Conservation (phyloP, 1,140 invertebrate genomes). For the Ericerus pela region DNA sequence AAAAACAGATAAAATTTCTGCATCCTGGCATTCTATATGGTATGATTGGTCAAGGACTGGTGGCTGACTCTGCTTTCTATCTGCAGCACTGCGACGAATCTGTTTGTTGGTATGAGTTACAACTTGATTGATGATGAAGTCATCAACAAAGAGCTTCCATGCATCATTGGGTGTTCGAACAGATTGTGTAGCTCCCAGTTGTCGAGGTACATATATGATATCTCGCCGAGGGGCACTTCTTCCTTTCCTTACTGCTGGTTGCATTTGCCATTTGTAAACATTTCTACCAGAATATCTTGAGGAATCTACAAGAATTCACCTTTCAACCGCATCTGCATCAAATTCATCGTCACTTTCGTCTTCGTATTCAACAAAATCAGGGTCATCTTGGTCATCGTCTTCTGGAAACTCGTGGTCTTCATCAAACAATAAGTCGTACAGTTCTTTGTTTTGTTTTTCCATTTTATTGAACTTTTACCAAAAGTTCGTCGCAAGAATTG, state of each 20-base stretch:
- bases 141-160: not conserved
- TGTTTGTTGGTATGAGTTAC: constrained; percentile 17
- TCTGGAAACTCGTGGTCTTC: not conserved
- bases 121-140: constrained; percentile 13
- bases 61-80: constrained; percentile 5
- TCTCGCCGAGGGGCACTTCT: not conserved
- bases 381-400: not conserved
- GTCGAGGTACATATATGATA: not conserved
- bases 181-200: not conserved
- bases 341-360: not conserved
- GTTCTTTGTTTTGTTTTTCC: no score
- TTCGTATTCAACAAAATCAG: constrained; percentile 6
- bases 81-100: constrained; percentile 12
- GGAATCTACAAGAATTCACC: not conserved
- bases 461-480: no score
- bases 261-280: not conserved
- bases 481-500: no score
- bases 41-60: constrained; percentile 9
- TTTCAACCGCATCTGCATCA: not conserved
- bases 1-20: constrained; percentile 21
- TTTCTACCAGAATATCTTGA: not conserved
- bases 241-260: not conserved
- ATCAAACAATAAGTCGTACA: not conserved
- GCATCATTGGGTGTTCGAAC: not conserved
- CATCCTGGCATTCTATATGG: constrained; percentile 1